These are phyloP conservation scores for Tyria jacobaeae DNA, from an alignment of 2,888 invertebrate genomes.

Conservation along the genomic window DNA sequence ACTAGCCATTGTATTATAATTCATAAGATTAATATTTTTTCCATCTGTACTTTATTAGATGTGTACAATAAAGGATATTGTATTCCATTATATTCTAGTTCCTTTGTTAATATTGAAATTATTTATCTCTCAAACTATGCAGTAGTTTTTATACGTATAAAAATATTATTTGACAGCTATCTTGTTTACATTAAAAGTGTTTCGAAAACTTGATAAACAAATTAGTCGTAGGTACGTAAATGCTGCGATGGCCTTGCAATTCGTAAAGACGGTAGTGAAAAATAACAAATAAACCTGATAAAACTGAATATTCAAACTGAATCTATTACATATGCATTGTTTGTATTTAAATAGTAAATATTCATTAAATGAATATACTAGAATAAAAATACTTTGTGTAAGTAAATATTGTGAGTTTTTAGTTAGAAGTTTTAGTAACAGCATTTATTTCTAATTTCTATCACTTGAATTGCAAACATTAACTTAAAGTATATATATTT, in stretches of 20 bases:
- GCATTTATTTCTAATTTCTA: not conserved
- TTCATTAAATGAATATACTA: not conserved
- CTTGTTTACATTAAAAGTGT: slow-evolving; percentile 10
- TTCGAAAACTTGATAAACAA: slow-evolving; percentile 10
- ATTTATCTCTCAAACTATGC: too few species aligned
- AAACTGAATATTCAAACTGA: slow-evolving; percentile 1
- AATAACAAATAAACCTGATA: slow-evolving; percentile 3
- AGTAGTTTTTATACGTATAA: not conserved
- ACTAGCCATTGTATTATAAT: too few species aligned
- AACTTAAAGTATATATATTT: not conserved
- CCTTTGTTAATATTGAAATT: too few species aligned
- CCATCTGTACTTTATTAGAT: too few species aligned
- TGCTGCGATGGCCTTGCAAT: slow-evolving; percentile 10
- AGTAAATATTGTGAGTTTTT: not conserved
- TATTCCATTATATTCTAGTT: too few species aligned
- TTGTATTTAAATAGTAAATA: not conserved
- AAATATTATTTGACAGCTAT: not conserved
- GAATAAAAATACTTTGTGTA: not conserved
- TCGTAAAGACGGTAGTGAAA: slow-evolving; percentile 8
- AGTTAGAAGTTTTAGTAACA: not conserved
- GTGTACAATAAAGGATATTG: too few species aligned
- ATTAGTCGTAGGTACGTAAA: not conserved
- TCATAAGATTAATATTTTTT: too few species aligned
- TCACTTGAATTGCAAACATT: not conserved
- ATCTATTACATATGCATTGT: not conserved